Evolutionary conservation across 2,113 vertebrate species (phyloP).

Genomic region (Tychaedon coryphoeus): DNA sequence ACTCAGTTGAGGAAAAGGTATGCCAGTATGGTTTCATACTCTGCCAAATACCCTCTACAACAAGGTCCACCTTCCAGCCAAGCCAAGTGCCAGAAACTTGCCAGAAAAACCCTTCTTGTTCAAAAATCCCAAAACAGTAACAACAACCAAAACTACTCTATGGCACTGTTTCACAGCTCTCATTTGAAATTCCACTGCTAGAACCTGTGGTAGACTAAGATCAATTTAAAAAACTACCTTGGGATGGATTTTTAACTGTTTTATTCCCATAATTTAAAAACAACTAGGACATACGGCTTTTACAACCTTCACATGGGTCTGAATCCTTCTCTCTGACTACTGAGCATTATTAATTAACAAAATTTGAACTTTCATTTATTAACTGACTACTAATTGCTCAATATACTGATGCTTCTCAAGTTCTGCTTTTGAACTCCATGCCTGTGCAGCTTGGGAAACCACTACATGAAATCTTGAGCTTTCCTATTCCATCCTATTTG

Average conservation of each 20-base stretch:
- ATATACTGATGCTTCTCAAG: background rate
- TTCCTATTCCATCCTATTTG: background rate
- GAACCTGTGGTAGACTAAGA: background rate
- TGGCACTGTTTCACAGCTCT: background rate
- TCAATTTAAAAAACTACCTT: background rate
- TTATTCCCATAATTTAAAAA: background rate
- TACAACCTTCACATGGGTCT: background rate
- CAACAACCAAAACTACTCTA: background rate
- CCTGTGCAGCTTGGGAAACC: background rate
- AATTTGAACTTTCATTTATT: background rate
- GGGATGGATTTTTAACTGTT: background rate
- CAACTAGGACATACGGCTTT: background rate
- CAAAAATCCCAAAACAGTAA: rapidly evolving
- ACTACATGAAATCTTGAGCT: background rate
- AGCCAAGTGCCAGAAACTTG: background rate
- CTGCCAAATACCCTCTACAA: background rate
- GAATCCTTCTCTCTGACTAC: background rate
- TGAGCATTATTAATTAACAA: background rate
- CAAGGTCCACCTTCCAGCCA: background rate
- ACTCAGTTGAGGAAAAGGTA: background rate
- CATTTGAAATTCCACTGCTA: background rate
- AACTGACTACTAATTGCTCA: background rate
- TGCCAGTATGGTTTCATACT: too few relatives aligned
- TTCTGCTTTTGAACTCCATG: background rate
- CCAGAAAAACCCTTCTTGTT: background rate